A percentile compares a stretch with the other conserved stretches of the same genome.
phyloP scores from a whole-genome alignment of 1,140 invertebrate genomes.

The Drosophila lacertosa region DNA sequence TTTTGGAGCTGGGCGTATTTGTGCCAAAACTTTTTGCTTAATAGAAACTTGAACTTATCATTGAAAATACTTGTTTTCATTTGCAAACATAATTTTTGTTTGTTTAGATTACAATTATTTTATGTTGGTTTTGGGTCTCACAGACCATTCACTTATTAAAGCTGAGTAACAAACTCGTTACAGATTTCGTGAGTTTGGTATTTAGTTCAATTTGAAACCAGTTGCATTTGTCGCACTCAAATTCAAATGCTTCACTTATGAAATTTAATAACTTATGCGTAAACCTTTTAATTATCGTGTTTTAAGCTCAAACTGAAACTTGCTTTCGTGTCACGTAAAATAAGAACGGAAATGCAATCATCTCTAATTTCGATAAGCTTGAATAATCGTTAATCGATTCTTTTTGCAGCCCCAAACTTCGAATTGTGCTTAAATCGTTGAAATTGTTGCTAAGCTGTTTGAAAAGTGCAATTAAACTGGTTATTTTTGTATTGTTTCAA shows the following conservation, averaged over 20 bases:
- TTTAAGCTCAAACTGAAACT: too few species aligned
- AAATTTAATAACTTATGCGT: neutral
- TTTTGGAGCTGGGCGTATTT: neutral
- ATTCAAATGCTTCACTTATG: too few species aligned
- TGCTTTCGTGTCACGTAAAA: neutral
- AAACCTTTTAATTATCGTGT: neutral
- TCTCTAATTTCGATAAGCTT: neutral
- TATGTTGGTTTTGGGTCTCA: too few species aligned
- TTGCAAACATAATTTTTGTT: too few species aligned
- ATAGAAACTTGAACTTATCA: too few species aligned
- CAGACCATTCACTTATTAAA: too few species aligned
- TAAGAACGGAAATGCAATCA: neutral
- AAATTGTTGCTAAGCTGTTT: neutral
- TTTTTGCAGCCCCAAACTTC: neutral
- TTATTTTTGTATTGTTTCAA: constrained; percentile 4
- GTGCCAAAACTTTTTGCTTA: neutral
- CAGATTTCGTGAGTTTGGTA: too few species aligned
- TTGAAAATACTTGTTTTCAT: too few species aligned
- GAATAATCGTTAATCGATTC: neutral
- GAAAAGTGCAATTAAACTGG: constrained; percentile 27
- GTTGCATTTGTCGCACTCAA: too few species aligned
- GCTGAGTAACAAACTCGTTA: too few species aligned
- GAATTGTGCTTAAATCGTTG: neutral
- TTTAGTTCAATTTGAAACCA: too few species aligned
- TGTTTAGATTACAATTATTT: too few species aligned